Percentiles rank a stretch among this genome's conserved stretches.
Evolutionary conservation across 2,113 vertebrate species (phyloP).

Genomic region (Trachemys scripta): DNA sequence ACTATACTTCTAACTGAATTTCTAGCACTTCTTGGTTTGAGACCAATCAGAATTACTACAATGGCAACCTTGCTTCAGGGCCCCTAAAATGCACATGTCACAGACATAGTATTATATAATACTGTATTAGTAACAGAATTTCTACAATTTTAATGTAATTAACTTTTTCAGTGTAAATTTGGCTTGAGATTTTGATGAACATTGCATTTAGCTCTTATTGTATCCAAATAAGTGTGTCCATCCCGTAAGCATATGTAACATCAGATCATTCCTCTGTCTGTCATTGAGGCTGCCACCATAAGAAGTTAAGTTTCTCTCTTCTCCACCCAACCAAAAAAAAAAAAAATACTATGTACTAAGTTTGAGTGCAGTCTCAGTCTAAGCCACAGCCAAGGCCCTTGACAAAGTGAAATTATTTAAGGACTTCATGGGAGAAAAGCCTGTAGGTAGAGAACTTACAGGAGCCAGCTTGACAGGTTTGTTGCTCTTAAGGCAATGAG

Average conservation of each 20-base stretch:
- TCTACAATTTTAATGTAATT: conserved; percentile 20
- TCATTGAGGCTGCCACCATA: neutral
- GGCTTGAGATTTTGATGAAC: neutral
- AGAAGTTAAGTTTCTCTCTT: conserved; percentile 4
- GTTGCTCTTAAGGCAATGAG: conserved; percentile 45
- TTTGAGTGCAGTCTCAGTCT: conserved; percentile 13
- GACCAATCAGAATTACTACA: neutral
- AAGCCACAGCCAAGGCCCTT: conserved; percentile 59
- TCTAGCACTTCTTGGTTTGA: neutral
- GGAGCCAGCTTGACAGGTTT: conserved; percentile 51
- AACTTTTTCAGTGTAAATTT: neutral
- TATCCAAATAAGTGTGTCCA: conserved; percentile 1
- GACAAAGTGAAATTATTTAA: conserved; percentile 67
- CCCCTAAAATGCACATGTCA: neutral
- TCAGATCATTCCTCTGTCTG: conserved; percentile 15
- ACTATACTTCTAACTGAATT: neutral
- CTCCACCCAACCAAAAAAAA: conserved; percentile 21
- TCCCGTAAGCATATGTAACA: neutral
- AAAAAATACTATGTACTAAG: conserved; percentile 39
- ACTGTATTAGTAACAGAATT: neutral
- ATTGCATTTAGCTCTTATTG: neutral
- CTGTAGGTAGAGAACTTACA: conserved; percentile 52
- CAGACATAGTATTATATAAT: neutral
- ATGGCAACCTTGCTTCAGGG: neutral
- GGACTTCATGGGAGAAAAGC: conserved; percentile 62